A percentile compares a stretch with the other conserved stretches of the same genome.
Evolutionary conservation across 2,113 vertebrate genomes (phyloP).

Genomic region (Hippocampus guttulatus): DNA sequence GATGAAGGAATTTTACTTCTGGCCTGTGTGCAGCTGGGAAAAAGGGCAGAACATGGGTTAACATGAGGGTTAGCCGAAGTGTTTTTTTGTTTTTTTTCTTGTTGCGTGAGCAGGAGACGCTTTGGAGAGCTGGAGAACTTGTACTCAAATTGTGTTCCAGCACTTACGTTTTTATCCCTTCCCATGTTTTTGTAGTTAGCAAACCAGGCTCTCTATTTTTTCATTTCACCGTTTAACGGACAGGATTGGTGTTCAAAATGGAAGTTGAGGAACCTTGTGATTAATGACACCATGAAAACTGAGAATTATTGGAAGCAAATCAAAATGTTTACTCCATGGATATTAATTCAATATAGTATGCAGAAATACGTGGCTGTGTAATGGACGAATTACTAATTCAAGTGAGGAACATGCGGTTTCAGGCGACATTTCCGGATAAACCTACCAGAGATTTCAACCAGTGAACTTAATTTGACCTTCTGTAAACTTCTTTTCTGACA

Average conservation of each 20-base stretch:
- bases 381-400: too few relatives aligned
- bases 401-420: too few relatives aligned
- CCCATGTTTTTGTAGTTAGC: background rate
- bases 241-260: background rate
- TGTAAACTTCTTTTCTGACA: background rate
- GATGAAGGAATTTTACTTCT: slow-evolving; percentile 3
- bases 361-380: too few relatives aligned
- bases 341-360: too few relatives aligned
- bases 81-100: background rate
- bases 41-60: background rate
- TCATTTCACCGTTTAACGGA: background rate
- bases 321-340: background rate
- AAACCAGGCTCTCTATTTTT: too few relatives aligned
- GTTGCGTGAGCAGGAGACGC: background rate
- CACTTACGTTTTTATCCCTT: background rate
- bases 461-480: too few relatives aligned
- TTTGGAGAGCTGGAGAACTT: background rate
- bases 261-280: background rate
- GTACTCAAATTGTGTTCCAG: background rate
- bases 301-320: too few relatives aligned
- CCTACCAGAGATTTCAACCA: too few relatives aligned
- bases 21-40: background rate
- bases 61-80: background rate
- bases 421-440: too few relatives aligned
- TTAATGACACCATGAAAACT: too few relatives aligned